Conservation (phyloP, 2,113 vertebrate species). For the Thalassarche chlororhynchos region DNA sequence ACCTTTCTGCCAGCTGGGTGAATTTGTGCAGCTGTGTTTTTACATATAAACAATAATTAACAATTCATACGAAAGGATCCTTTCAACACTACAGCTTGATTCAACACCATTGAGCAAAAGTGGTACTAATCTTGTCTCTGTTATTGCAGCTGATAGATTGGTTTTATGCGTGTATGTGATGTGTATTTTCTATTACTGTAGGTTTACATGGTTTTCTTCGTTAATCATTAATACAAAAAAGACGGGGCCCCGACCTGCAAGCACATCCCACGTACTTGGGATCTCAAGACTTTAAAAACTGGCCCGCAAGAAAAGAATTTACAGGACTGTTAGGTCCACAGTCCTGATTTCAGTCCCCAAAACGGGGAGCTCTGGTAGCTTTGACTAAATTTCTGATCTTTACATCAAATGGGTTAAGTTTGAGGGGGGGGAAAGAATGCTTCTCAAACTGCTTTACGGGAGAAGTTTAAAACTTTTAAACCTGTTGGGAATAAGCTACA, state of each 20-base stretch:
- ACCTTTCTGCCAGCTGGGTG: background rate
- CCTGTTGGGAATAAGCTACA: background rate
- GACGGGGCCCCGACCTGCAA: background rate
- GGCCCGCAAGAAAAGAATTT: background rate
- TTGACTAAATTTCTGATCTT: background rate
- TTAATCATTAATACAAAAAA: background rate
- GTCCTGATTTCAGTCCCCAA: background rate
- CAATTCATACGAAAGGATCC: background rate
- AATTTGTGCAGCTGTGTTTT: background rate
- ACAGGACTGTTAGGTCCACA: background rate
- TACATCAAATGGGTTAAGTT: background rate
- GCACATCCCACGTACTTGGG: background rate
- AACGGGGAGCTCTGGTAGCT: rapidly evolving
- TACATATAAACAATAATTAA: background rate
- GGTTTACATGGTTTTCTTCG: background rate
- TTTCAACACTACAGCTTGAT: background rate
- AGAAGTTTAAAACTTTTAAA: background rate
- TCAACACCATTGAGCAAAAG: background rate
- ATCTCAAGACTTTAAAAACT: background rate
- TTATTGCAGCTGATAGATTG: background rate
- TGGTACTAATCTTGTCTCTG: background rate
- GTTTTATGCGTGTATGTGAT: rapidly evolving
- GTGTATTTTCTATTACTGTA: background rate
- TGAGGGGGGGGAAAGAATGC: background rate
- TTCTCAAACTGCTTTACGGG: background rate